phyloP scores from a whole-genome alignment of 1,140 invertebrate genomes.

The Penaeus japonicus region DNA sequence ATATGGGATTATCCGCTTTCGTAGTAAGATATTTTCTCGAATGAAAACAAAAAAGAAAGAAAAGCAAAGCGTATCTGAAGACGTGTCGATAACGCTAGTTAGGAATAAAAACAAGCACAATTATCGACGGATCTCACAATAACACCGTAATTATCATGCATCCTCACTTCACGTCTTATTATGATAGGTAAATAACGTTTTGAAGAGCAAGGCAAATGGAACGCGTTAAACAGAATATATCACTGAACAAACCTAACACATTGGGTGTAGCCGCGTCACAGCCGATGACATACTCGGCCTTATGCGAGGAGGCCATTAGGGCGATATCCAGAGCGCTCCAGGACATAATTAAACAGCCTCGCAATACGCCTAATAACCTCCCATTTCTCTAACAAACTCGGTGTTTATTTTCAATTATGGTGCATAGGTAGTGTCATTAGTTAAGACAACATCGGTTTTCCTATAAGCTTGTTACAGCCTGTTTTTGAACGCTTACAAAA shows the following conservation, averaged over 20 bases:
- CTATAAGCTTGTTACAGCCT: no score
- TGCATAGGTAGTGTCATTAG: neutral
- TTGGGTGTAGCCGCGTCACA: neutral
- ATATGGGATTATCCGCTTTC: no score
- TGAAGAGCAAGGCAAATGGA: conserved; percentile 40
- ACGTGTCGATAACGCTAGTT: no score
- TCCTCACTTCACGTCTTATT: conserved; percentile 40
- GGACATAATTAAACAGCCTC: conserved; percentile 33
- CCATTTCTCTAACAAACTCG: conserved; percentile 18
- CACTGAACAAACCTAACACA: conserved; percentile 24
- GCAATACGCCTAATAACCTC: conserved; percentile 21
- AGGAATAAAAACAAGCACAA: no score
- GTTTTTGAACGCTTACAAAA: no score
- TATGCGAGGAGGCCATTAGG: neutral
- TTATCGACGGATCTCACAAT: neutral
- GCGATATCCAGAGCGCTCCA: neutral
- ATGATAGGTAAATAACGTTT: conserved; percentile 30
- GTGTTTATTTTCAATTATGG: conserved; percentile 21
- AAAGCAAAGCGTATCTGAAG: no score
- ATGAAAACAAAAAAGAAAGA: no score
- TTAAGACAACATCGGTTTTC: neutral
- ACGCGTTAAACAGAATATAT: conserved; percentile 30
- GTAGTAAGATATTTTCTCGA: no score
- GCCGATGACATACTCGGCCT: neutral
- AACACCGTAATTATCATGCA: neutral